Percentiles rank a stretch among this genome's conserved stretches.
These are phyloP conservation scores for Steinernema hermaphroditum DNA, from an alignment of 2,888 invertebrate species.

Conservation along the genomic window DNA sequence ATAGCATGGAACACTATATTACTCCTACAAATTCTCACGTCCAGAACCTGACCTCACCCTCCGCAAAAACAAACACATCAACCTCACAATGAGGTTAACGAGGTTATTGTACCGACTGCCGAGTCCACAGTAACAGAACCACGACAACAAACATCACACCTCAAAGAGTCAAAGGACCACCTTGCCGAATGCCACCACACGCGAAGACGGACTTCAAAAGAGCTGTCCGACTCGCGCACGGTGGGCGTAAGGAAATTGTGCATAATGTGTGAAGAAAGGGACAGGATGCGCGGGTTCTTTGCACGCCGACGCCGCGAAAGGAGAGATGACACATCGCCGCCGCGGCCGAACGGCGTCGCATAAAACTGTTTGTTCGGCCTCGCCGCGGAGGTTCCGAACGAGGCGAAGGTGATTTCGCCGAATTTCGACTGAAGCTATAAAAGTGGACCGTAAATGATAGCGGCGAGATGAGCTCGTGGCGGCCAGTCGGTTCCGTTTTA, in stretches of 20 bases:
- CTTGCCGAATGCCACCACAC: background rate
- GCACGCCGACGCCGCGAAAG: background rate
- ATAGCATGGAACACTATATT: too few relatives aligned
- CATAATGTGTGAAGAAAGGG: conserved; percentile 21
- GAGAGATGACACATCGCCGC: conserved; percentile 10
- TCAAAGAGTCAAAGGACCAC: background rate
- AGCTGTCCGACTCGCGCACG: background rate
- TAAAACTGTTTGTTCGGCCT: conserved; percentile 3
- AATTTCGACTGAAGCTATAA: background rate
- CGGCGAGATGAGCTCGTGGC: background rate
- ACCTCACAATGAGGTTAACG: too few relatives aligned
- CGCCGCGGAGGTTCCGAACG: background rate
- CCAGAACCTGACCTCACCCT: too few relatives aligned
- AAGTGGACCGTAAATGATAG: background rate
- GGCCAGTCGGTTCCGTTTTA: background rate
- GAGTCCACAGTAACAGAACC: too few relatives aligned
- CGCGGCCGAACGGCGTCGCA: conserved; percentile 19
- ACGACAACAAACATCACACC: background rate
- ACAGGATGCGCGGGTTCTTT: conserved; percentile 9
- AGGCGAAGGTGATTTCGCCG: too few relatives aligned
- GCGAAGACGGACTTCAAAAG: conserved; percentile 5
- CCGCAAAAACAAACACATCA: too few relatives aligned
- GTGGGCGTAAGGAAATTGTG: conserved; percentile 22
- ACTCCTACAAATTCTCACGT: too few relatives aligned
- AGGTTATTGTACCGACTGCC: too few relatives aligned